Evolutionary conservation across 1,140 invertebrate species (phyloP).

Genomic region (Teleogryllus occipitalis): DNA sequence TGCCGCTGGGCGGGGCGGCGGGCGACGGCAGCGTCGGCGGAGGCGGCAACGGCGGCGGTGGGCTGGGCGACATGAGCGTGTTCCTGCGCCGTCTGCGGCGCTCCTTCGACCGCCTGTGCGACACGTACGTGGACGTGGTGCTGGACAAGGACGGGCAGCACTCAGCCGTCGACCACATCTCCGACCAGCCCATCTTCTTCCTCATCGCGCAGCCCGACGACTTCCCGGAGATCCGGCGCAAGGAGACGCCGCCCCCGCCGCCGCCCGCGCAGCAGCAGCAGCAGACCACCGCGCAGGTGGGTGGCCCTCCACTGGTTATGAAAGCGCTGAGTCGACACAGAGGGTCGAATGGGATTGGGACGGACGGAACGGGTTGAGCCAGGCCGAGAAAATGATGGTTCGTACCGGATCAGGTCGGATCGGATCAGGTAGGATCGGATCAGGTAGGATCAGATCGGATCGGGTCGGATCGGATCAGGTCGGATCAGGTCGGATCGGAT

Average conservation of each 20-base stretch:
- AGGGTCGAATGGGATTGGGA: too few species aligned
- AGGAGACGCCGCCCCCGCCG: conserved; percentile 24
- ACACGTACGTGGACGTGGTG: conserved; percentile 52
- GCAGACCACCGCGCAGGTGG: neutral
- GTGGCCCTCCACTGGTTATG: neutral
- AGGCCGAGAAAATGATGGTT: too few species aligned
- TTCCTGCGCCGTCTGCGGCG: conserved; percentile 36
- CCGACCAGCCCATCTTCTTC: conserved; percentile 53
- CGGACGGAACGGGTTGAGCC: too few species aligned
- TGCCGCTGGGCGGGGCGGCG: neutral
- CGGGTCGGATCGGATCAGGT: too few species aligned
- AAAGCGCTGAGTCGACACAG: too few species aligned
- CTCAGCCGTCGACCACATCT: conserved; percentile 46
- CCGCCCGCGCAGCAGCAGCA: neutral
- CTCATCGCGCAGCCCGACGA: conserved; percentile 54
- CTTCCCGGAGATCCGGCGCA: conserved; percentile 41
- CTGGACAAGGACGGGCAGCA: conserved; percentile 47
- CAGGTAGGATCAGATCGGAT: too few species aligned
- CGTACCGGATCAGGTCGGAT: too few species aligned
- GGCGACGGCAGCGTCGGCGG: neutral
- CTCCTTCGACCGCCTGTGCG: conserved; percentile 51
- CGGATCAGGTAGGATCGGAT: too few species aligned
- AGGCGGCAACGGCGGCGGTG: conserved; percentile 6
- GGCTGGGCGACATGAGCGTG: conserved; percentile 16
- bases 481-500: too few species aligned